Percentiles rank a stretch among this genome's conserved stretches.
These are phyloP conservation scores for Rhopalosiphum nymphaeae DNA, from an alignment of 2,888 invertebrate genomes.

Conservation along the genomic window DNA sequence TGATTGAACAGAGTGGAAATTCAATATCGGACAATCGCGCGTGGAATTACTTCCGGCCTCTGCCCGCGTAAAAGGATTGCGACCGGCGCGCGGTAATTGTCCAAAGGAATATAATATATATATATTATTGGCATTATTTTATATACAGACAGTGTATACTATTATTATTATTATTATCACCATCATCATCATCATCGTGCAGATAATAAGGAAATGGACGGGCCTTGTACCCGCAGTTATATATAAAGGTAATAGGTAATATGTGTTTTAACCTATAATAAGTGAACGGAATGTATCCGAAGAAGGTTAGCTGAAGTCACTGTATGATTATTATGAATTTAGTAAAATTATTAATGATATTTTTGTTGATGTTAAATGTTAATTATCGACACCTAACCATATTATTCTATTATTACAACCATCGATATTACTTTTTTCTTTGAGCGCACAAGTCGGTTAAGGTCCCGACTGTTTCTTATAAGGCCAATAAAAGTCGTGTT, in stretches of 20 bases:
- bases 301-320: too few species aligned
- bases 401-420: too few species aligned
- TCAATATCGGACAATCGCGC: slow-evolving; percentile 37
- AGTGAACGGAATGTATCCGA: not conserved
- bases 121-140: not conserved
- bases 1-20: slow-evolving; percentile 34
- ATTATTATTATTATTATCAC: not conserved
- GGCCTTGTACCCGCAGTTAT: not conserved
- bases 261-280: not conserved
- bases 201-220: not conserved
- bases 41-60: slow-evolving; percentile 47
- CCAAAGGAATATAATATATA: not conserved
- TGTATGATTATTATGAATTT: too few species aligned
- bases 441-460: too few species aligned
- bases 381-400: too few species aligned
- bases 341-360: too few species aligned
- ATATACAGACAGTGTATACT: not conserved
- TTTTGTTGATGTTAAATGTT: too few species aligned
- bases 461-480: too few species aligned
- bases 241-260: not conserved
- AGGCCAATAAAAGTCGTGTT: not conserved
- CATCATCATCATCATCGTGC: too few species aligned
- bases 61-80: not conserved
- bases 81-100: not conserved
- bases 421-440: too few species aligned